A percentile compares a stretch with the other conserved stretches of the same genome.
These are phyloP conservation scores for Punctoribates punctum DNA, from an alignment of 2,888 invertebrate genomes.

Conservation along the genomic window DNA sequence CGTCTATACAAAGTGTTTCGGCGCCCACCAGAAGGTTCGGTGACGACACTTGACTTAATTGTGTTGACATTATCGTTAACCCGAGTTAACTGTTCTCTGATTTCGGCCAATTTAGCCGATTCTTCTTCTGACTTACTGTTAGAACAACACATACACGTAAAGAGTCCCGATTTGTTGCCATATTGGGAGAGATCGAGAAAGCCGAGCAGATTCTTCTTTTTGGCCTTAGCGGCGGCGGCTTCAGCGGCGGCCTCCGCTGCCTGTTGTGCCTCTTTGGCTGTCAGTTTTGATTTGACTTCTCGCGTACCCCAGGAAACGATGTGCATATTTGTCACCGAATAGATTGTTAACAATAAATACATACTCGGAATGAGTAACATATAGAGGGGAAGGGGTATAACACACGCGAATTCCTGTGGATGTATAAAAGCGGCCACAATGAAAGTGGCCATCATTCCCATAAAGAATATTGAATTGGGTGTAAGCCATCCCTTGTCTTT, in stretches of 20 bases:
- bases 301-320: constrained; percentile 92
- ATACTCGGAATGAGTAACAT: constrained; percentile 89
- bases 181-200: constrained; percentile 16
- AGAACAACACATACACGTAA: constrained; percentile 42
- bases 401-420: constrained; percentile 74
- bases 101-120: neutral
- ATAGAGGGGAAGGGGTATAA: constrained; percentile 73
- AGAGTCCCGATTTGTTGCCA: constrained; percentile 24
- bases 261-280: constrained; percentile 32
- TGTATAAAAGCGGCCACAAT: constrained; percentile 94
- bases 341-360: constrained; percentile 87
- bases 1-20: neutral
- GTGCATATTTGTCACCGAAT: constrained; percentile 86
- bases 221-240: neutral
- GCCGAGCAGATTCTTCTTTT: constrained; percentile 36
- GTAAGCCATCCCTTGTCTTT: constrained; percentile 66
- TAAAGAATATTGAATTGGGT: constrained; percentile 67
- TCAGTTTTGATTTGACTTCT: constrained; percentile 61
- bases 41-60: neutral
- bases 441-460: constrained; percentile 81
- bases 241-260: constrained; percentile 18
- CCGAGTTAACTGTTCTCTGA: constrained; percentile 10
- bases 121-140: constrained; percentile 13
- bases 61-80: neutral
- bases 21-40: neutral